Percentiles rank a stretch among this genome's conserved stretches.
phyloP scores from a whole-genome alignment of 2,797 vertebrate genomes.

The Euthynnus affinis region DNA sequence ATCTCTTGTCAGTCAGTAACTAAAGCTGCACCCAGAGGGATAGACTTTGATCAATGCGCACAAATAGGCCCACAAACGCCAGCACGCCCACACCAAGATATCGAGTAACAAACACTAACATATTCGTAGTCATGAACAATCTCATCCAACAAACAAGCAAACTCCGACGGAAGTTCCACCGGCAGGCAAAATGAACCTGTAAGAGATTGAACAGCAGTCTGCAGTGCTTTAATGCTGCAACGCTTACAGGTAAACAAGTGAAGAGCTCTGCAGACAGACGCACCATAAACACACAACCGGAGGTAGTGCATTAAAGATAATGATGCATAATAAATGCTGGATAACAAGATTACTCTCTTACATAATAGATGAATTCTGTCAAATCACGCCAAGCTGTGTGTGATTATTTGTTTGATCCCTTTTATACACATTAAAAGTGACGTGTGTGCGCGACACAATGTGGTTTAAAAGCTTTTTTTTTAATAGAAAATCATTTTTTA shows the following conservation, averaged over 20 bases:
- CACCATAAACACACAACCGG: conserved; percentile 37
- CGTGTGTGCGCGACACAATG: conserved; percentile 7
- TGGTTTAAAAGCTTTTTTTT: conserved; percentile 49
- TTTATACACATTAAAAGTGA: background rate
- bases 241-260: conserved; percentile 60
- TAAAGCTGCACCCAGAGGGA: conserved; percentile 52
- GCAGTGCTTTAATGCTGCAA: conserved; percentile 26
- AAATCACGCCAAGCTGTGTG: conserved; percentile 39
- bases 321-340: conserved; percentile 69
- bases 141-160: conserved; percentile 54
- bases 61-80: conserved; percentile 36
- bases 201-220: conserved; percentile 39
- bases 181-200: conserved; percentile 3
- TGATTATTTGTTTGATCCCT: conserved; percentile 10
- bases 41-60: conserved; percentile 79
- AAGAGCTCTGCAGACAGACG: conserved; percentile 30
- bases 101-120: conserved; percentile 43
- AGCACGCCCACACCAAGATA: conserved; percentile 23
- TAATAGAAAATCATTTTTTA: conserved; percentile 70
- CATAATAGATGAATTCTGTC: conserved; percentile 70
- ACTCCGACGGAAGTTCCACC: conserved; percentile 35
- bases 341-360: conserved; percentile 54
- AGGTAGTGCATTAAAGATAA: conserved; percentile 65
- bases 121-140: conserved; percentile 63
- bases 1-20: conserved; percentile 74